Evolutionary conservation across 2,113 vertebrate species (phyloP).

Genomic region (Eidolon helvum): DNA sequence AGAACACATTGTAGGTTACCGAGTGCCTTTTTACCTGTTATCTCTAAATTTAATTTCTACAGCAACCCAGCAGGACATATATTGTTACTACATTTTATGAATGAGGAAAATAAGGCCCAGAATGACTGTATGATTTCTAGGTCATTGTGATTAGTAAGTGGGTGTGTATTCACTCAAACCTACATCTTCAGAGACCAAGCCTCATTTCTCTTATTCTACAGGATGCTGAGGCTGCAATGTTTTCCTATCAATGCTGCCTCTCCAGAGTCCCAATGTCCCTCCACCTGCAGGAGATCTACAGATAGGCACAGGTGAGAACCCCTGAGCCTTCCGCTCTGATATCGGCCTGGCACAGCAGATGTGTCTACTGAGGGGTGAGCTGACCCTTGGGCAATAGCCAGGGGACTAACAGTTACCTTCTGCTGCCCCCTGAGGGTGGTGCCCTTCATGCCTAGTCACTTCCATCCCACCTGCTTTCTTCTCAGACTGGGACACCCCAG

Average conservation of each 20-base stretch:
- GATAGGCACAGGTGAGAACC: no score
- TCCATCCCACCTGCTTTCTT: neutral
- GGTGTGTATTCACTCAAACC: neutral
- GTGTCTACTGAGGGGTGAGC: neutral
- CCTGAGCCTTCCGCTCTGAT: neutral
- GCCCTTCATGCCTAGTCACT: neutral
- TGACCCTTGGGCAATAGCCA: neutral
- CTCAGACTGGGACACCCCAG: neutral
- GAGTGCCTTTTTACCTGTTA: neutral
- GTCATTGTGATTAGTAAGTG: neutral
- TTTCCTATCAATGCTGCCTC: neutral
- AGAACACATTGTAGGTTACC: neutral
- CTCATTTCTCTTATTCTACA: neutral
- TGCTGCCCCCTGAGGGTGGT: neutral
- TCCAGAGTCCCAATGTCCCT: fast-evolving
- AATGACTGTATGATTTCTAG: neutral
- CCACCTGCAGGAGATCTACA: neutral
- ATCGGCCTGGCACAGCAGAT: neutral
- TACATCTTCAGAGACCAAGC: neutral
- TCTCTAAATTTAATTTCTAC: neutral
- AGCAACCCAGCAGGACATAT: neutral
- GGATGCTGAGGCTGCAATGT: neutral
- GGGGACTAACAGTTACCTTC: neutral
- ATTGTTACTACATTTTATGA: neutral
- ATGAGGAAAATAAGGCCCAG: neutral